Evolutionary conservation across 2,797 vertebrate species (phyloP), one percentile per base, ranked within the genome.

Genomic region (Vultur gryphus): DNA sequence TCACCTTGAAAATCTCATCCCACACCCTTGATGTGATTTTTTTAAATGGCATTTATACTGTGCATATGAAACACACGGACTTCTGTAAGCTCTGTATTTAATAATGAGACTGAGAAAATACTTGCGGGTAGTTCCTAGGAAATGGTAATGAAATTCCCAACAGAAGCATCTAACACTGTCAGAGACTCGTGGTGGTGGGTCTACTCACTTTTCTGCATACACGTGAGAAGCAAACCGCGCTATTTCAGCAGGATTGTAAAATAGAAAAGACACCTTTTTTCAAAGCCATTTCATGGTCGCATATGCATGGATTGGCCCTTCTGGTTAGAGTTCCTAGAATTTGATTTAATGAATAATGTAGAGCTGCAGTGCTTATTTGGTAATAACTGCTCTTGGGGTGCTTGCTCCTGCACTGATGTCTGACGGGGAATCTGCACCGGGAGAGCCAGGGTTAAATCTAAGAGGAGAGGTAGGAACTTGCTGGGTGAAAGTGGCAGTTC

Each of bases 1-100:
- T 90, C 77, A 94, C 78, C 91, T 95, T 96, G 64, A 93, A 87
- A 96, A 94, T 84, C 35, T 97, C 91, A 93, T 77, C 84, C 69
- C 24, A 66, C 84, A 48, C 33, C 67, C 43, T 94, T 83, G 79
- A 85, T 78, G 44, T 28, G 85, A 87, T 86, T 95, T 55, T 55
- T 95, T 93, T 71, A 95, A 96, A 87, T 70, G 31, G 69, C 31
- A 73, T 92, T 92, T 94, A 52, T 48, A 43, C 43, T 52, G 43
- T 55, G 48, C 64, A 15, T 79, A n/a, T 64, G 54, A 76, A 93
- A 88, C 75, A 55, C 41, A 37, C 23, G 55, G 79, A 70, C 39
- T 77, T 62, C 67, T 94, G 57, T 83, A 70, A 46, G n/a, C 61
- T 91, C 71, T 81, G 18, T 83, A 24, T 92, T 78, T 94, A 95